Conservation (phyloP, 1,140 invertebrate species). For the Lutraria rhynchaena region DNA sequence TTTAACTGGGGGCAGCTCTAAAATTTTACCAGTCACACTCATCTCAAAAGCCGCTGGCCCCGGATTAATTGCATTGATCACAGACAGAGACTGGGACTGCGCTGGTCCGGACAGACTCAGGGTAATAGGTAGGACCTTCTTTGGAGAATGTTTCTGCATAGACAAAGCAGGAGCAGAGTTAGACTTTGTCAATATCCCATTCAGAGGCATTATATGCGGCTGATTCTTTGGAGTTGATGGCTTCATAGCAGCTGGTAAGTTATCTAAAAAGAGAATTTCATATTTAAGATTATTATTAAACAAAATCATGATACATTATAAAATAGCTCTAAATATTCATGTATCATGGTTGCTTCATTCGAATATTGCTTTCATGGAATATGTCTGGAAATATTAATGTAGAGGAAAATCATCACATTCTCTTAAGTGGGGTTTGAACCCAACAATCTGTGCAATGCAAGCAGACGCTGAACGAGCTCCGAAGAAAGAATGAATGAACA, state of each 20-base stretch:
- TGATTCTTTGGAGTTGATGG: conserved; percentile 71
- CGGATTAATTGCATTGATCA: conserved; percentile 14
- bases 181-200: conserved; percentile 7
- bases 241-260: conserved; percentile 79
- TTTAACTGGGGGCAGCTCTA: conserved; percentile 18
- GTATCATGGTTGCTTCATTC: no score
- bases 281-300: no score
- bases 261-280: no score
- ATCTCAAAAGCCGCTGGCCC: conserved; percentile 43
- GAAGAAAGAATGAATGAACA: no score
- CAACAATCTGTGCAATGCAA: no score
- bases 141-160: neutral
- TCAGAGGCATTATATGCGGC: neutral
- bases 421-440: no score
- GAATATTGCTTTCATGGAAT: no score
- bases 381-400: no score
- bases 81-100: conserved; percentile 3
- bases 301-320: no score
- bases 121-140: conserved; percentile 44
- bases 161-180: neutral
- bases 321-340: no score
- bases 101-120: conserved; percentile 29
- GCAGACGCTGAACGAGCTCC: no score
- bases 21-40: conserved; percentile 19
- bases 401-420: no score